Conservation (phyloP, 2,113 vertebrate genomes). For the Eolophus roseicapilla region DNA sequence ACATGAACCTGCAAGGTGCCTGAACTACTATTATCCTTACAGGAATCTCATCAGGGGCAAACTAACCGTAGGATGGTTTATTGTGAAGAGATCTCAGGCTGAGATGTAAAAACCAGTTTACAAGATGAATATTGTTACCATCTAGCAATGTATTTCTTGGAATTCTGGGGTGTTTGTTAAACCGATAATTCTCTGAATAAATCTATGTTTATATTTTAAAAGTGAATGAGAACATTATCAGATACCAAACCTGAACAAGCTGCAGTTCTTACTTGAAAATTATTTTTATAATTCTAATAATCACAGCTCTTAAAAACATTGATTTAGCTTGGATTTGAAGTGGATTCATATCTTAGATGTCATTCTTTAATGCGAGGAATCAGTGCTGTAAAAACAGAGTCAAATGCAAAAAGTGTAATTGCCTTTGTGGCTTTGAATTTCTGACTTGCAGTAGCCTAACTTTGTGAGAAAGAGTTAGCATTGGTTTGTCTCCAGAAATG, state of each 20-base stretch:
- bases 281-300: not conserved
- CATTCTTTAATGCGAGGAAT: not conserved
- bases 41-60: not conserved
- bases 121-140: not conserved
- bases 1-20: not conserved
- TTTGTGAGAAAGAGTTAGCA: constrained; percentile 36
- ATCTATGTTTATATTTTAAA: not conserved
- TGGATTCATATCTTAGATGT: not conserved
- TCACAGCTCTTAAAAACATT: not conserved
- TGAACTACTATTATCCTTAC: not conserved
- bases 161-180: not conserved
- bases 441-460: not conserved
- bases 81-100: not conserved
- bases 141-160: not conserved
- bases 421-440: constrained; percentile 39
- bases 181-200: not conserved
- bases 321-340: not conserved
- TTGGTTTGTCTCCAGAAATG: constrained; percentile 45
- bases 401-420: not conserved
- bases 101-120: not conserved
- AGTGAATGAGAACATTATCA: not conserved
- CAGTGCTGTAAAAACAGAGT: not conserved
- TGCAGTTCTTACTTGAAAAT: not conserved
- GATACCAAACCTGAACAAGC: not conserved
- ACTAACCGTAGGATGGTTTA: not conserved